Evolutionary conservation across 2,888 invertebrate genomes (phyloP).

Genomic region (Tachystola acroxantha): DNA sequence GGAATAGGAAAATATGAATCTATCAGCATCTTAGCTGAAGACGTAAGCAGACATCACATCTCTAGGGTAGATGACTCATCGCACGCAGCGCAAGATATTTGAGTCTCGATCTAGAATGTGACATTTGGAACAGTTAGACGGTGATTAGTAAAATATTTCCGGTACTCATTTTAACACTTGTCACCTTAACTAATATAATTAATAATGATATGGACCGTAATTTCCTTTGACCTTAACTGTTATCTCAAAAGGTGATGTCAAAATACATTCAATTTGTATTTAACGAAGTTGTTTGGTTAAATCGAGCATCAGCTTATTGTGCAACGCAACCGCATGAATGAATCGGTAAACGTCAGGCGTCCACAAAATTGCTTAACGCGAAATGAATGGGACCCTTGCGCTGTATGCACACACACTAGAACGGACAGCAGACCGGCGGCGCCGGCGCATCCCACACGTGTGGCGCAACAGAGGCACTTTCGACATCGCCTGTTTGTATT

Average conservation of each 20-base stretch:
- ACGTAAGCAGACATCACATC: constrained; percentile 6
- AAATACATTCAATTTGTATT: constrained; percentile 9
- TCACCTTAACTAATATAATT: neutral
- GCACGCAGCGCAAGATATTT: constrained; percentile 32
- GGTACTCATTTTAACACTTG: neutral
- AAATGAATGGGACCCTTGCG: constrained; percentile 72
- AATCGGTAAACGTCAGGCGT: constrained; percentile 64
- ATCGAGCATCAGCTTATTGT: constrained; percentile 41
- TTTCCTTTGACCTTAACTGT: constrained; percentile 26
- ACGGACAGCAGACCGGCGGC: constrained; percentile 42
- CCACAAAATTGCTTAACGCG: constrained; percentile 72
- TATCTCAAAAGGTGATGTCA: constrained; percentile 11
- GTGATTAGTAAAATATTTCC: neutral
- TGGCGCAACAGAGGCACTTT: constrained; percentile 74
- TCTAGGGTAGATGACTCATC: constrained; percentile 52
- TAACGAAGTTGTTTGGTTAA: constrained; percentile 29
- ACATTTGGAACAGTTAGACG: neutral
- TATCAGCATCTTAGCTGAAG: constrained; percentile 30
- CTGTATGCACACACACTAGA: constrained; percentile 49
- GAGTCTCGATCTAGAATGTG: constrained; percentile 27
- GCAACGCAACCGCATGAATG: constrained; percentile 66
- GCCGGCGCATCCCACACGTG: constrained; percentile 73
- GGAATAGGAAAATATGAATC: constrained; percentile 51
- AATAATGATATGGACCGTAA: constrained; percentile 10
- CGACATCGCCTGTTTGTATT: constrained; percentile 62